Evolutionary conservation across 2,888 invertebrate species (phyloP).

Genomic region (Heliconius ethilla): DNA sequence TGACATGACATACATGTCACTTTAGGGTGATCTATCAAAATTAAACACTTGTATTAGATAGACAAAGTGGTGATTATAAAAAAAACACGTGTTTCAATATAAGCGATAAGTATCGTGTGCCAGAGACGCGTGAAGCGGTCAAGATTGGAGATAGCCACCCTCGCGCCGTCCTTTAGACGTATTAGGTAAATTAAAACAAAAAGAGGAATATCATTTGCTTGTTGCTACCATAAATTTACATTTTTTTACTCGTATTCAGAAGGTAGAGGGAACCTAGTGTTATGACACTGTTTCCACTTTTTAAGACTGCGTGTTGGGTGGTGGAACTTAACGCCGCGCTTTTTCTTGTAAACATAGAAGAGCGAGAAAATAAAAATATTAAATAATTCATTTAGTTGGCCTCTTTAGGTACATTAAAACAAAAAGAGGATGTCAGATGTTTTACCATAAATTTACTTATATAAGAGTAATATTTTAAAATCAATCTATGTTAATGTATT

Average conservation of each 20-base stretch:
- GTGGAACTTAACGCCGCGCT: too few relatives aligned
- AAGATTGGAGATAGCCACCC: constrained; percentile 73
- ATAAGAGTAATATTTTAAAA: background rate
- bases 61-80: constrained; percentile 63
- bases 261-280: too few relatives aligned
- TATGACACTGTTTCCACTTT: too few relatives aligned
- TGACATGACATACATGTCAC: constrained; percentile 42
- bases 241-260: background rate
- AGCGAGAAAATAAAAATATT: too few relatives aligned
- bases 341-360: too few relatives aligned
- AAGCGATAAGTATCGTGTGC: constrained; percentile 67
- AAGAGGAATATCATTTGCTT: constrained; percentile 8
- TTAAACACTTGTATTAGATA: constrained; percentile 52
- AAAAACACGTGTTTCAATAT: constrained; percentile 71
- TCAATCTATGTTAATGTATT: background rate
- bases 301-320: too few relatives aligned
- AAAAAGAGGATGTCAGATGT: background rate
- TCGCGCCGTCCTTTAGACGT: constrained; percentile 25
- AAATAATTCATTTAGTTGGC: too few relatives aligned
- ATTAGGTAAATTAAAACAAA: constrained; percentile 31
- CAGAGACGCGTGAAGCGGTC: constrained; percentile 73
- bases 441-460: background rate
- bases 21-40: constrained; percentile 52
- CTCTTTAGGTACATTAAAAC: too few relatives aligned
- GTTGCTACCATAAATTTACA: background rate